Evolutionary conservation across 2,888 invertebrate genomes (phyloP).

Genomic region (Petrolisthes cinctipes): DNA sequence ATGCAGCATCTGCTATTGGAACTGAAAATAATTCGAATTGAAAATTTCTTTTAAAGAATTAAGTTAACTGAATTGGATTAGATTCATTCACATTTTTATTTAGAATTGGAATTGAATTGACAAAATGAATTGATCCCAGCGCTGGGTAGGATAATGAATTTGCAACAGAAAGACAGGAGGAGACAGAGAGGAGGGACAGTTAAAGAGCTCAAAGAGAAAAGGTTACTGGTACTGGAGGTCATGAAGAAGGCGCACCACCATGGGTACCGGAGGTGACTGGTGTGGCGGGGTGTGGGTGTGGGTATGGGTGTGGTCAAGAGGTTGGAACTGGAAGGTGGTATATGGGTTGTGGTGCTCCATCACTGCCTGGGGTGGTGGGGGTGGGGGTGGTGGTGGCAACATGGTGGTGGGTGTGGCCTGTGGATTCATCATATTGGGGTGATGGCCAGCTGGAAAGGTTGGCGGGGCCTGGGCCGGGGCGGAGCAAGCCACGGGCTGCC

Average conservation of each 20-base stretch:
- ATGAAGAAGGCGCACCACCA: conserved; percentile 52
- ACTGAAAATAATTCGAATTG: no score
- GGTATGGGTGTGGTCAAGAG: conserved; percentile 32
- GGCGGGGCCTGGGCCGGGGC: conserved; percentile 34
- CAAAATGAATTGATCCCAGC: neutral
- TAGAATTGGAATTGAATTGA: neutral
- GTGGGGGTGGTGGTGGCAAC: conserved; percentile 37
- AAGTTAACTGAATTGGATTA: no score
- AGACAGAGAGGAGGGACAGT: neutral
- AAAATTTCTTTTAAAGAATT: no score
- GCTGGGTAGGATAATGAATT: neutral
- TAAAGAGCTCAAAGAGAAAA: conserved; percentile 66
- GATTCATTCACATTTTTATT: no score
- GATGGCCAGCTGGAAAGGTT: conserved; percentile 46
- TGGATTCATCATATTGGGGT: neutral
- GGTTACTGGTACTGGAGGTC: conserved; percentile 63
- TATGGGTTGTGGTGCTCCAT: conserved; percentile 60
- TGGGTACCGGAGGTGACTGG: conserved; percentile 56
- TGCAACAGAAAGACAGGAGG: neutral
- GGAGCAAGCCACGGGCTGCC: conserved; percentile 46
- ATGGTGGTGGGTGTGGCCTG: conserved; percentile 25
- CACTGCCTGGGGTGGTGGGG: conserved; percentile 33
- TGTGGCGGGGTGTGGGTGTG: neutral
- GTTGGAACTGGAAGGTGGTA: conserved; percentile 51
- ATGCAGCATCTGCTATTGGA: no score